A percentile compares a stretch with the other conserved stretches of the same genome.
These are phyloP conservation scores for Solea senegalensis DNA, from an alignment of 2,113 vertebrate genomes.

Conservation along the genomic window DNA sequence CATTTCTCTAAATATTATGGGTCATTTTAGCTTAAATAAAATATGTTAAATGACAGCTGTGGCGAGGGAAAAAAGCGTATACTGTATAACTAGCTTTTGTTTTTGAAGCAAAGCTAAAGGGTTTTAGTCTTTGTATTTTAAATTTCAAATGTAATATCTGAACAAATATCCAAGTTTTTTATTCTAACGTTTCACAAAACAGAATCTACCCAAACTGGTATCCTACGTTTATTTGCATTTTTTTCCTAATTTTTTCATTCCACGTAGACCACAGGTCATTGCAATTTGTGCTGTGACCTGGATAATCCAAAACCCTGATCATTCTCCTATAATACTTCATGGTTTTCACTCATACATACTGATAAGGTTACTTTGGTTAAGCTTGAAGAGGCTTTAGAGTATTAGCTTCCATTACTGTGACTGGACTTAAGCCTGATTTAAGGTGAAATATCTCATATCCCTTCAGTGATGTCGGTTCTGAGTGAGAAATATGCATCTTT, in stretches of 20 bases:
- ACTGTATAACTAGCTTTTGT: background rate
- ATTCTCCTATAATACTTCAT: conserved; percentile 28
- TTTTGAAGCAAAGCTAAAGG: background rate
- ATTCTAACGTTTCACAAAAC: too few relatives aligned
- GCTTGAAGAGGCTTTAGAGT: conserved; percentile 35
- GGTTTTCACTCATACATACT: conserved; percentile 37
- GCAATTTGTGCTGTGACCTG: background rate
- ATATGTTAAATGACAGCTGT: background rate
- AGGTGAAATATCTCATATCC: conserved; percentile 43
- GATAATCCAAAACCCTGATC: conserved; percentile 38
- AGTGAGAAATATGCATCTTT: conserved; percentile 10
- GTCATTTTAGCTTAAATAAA: background rate
- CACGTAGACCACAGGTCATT: background rate
- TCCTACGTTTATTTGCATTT: too few relatives aligned
- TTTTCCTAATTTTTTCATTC: background rate
- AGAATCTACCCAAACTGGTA: too few relatives aligned
- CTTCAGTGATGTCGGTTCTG: conserved; percentile 18
- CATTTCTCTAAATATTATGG: background rate
- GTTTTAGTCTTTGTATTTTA: background rate
- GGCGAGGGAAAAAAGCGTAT: background rate
- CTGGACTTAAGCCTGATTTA: conserved; percentile 49
- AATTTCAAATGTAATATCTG: background rate
- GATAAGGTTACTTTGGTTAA: conserved; percentile 46
- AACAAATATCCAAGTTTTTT: background rate
- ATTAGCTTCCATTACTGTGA: conserved; percentile 41